Evolutionary conservation across 1,140 invertebrate genomes (phyloP), one percentile per base, ranked within the genome.

Genomic region (Galleria mellonella): DNA sequence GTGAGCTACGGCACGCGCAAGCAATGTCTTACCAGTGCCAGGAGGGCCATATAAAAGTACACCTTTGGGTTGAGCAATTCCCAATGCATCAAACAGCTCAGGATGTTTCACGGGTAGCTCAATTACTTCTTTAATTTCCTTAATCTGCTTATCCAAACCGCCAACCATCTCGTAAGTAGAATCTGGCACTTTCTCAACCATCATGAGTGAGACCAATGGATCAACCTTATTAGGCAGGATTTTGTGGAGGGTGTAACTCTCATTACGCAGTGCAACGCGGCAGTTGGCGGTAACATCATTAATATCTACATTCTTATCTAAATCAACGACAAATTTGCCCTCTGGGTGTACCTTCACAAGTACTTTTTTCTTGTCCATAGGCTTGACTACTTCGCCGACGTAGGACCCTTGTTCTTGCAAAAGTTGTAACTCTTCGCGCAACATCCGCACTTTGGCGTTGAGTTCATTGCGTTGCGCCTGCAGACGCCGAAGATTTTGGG

Each of bases 91-190:
- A 88, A 99, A 99, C 1, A 99, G 86, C 85, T 99, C 98, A 1
- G 98, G 98, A 91, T 99, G 98, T 87, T 99, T 99, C 0, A 99
- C 98, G 0, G 98, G 98, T 47, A 99, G 87, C 83, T 99, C 98
- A 82, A 99, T 99, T 0, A 99, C 98, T 87, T 99, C 98, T 87
- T 99, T 99, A 50, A 99, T 99, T 87, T 99, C 98, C 78, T 99
- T 99, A 49, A 99, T 99, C 87, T 99, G 98, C 73, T 99, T 99
- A 69, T 99, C 98, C 37, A 99, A 88, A 53, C 98, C 98, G 56
- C 98, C 98, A 36, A 99, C 98, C 98, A 99, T 99, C 89, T 99
- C 98, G 81, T 99, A 96, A 0, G 98, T 99, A 0, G 98, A 99
- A 85, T 99, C 98, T 7, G 98, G 98, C 3, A 99, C 98, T 87